Evolutionary conservation across 2,888 invertebrate genomes (phyloP).

Genomic region (Perizoma affinitatum): DNA sequence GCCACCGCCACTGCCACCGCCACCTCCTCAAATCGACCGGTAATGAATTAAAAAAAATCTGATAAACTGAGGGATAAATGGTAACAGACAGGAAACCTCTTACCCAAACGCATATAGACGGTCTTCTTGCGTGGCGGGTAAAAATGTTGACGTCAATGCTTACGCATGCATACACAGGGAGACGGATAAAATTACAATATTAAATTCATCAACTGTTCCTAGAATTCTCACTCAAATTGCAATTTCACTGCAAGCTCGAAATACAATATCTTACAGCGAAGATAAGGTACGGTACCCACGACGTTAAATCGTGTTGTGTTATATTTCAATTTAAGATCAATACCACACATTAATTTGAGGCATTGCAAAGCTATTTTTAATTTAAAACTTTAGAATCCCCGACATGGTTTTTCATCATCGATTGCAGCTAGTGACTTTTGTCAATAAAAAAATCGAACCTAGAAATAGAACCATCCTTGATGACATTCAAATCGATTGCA

Average conservation of each 20-base stretch:
- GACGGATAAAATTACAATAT: conserved; percentile 47
- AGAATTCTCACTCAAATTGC: conserved; percentile 13
- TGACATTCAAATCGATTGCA: too few species aligned
- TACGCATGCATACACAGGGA: conserved; percentile 45
- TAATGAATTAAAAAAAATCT: too few species aligned
- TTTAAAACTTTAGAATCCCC: too few species aligned
- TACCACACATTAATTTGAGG: conserved; percentile 9
- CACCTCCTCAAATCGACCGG: too few species aligned
- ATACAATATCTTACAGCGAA: conserved; percentile 11
- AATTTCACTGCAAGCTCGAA: conserved; percentile 12
- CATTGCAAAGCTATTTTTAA: neutral
- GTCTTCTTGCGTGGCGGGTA: conserved; percentile 11
- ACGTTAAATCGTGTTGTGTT: conserved; percentile 6
- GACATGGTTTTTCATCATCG: too few species aligned
- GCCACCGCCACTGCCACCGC: too few species aligned
- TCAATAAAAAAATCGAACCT: too few species aligned
- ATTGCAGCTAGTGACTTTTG: too few species aligned
- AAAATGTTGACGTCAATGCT: conserved; percentile 56
- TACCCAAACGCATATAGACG: too few species aligned
- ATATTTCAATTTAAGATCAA: conserved; percentile 2
- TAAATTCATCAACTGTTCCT: conserved; percentile 7
- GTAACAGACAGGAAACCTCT: too few species aligned
- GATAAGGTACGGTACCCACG: conserved; percentile 1
- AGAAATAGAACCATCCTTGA: too few species aligned
- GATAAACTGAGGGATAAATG: too few species aligned